Evolutionary conservation across 1,140 invertebrate genomes (phyloP), one percentile per base, ranked within the genome.

Genomic region (Archivesica marissinica): DNA sequence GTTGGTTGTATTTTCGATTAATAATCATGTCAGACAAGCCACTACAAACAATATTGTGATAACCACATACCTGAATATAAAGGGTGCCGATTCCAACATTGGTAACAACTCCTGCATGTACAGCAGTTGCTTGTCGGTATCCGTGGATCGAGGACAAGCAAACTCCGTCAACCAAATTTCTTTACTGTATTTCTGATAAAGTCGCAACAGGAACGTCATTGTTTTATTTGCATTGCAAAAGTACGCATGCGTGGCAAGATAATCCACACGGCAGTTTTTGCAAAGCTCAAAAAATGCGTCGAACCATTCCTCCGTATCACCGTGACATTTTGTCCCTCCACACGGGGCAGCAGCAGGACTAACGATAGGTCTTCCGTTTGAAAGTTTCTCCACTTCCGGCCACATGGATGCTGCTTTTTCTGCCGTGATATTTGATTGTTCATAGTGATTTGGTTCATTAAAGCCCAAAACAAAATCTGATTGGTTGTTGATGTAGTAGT

Each of bases 81-180:
- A 88, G 38, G 50, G 6, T 11, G 87, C 86, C 9, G 76, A 54
- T 35, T 90, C 89, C 39, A 90, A 39, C 20, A 38, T 23, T 15
- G 87, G 87, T 23, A 90, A 74, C 9, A 90, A 66, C 20, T 70
- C 87, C 35, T 85, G 85, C 89, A 90, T 88, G 68, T 81, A 88
- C 25, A 54, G 25, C 9, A 90, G 80, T 41, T 90, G 84, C 4
- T 77, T 85, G 4, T 66, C n/a, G 11, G 35, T 44, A 9, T 85
- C 85, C 38, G 72, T 17, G 11, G 33, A 77, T 17, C 64, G 17
- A 2, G 83, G 85, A 39, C 89, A 89, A 9, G 86, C 72, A 81
- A 90, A 90, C 72, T 90, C 89, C 7, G 89, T 90, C 68, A 90
- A 59, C 89, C 87, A 88, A 33, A 88, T 82, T 33, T 85, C 80